Conservation (phyloP, 2,113 vertebrate species). For the Colius striatus region DNA sequence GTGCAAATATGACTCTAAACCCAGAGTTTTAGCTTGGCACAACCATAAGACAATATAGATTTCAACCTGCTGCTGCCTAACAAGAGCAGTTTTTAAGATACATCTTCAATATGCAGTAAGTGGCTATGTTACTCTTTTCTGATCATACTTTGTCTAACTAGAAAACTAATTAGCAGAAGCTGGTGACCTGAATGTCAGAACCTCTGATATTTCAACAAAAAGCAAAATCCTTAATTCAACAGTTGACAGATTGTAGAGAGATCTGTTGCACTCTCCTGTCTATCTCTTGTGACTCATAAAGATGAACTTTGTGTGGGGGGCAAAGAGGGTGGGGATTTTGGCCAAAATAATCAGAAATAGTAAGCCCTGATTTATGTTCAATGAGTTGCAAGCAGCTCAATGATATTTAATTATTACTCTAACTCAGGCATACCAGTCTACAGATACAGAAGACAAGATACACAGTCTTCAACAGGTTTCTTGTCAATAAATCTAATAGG, state of each 20-base stretch:
- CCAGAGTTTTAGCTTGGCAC: constrained; percentile 39
- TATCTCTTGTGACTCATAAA: not conserved
- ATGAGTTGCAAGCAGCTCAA: not conserved
- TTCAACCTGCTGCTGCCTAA: constrained; percentile 43
- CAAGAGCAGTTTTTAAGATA: not conserved
- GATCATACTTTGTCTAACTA: not conserved
- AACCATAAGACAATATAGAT: not conserved
- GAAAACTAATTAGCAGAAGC: constrained; percentile 41
- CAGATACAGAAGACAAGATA: not conserved
- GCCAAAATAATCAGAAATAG: not conserved
- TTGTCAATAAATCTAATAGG: not conserved
- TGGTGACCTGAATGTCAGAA: constrained; percentile 46
- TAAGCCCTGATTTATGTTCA: not conserved
- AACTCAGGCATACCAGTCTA: not conserved
- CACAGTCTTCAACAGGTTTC: not conserved
- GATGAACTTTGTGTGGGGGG: not conserved
- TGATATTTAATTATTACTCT: not conserved
- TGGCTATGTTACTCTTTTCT: not conserved
- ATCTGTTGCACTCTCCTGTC: not conserved
- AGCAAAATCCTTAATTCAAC: constrained; percentile 29
- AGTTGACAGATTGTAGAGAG: not conserved
- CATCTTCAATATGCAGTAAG: constrained; percentile 1
- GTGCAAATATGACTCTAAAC: constrained; percentile 29
- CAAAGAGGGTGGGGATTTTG: not conserved
- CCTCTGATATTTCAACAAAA: constrained; percentile 37